Conservation (phyloP, 2,888 invertebrate species). For the Muschampia plurimacula region DNA sequence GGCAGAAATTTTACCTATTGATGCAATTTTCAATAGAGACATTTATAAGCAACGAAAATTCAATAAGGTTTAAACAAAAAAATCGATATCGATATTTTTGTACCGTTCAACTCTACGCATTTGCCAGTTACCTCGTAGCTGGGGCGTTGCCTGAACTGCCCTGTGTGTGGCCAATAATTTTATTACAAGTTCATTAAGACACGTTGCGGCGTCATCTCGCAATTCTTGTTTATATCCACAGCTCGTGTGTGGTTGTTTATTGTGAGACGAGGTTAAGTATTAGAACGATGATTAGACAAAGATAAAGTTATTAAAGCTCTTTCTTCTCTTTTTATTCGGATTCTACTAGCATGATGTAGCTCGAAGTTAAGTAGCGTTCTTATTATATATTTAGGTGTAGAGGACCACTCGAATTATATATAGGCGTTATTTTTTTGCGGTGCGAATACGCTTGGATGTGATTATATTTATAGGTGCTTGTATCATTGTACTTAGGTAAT, state of each 20-base stretch:
- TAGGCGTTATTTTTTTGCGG: too few species aligned
- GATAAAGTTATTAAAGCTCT: background rate
- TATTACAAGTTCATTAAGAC: slow-evolving; percentile 84
- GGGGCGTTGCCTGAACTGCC: slow-evolving; percentile 79
- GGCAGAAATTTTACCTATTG: too few species aligned
- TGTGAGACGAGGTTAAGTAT: background rate
- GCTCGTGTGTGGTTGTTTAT: slow-evolving; percentile 3
- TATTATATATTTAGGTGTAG: background rate
- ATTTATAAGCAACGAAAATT: too few species aligned
- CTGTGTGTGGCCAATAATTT: slow-evolving; percentile 85
- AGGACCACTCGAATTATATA: too few species aligned
- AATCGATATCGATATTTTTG: slow-evolving; percentile 50
- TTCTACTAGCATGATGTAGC: background rate
- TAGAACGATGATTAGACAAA: background rate
- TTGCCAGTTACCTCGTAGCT: slow-evolving; percentile 59
- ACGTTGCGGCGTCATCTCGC: slow-evolving; percentile 63
- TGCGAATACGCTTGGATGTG: too few species aligned
- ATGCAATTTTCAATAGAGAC: too few species aligned
- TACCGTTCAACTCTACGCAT: slow-evolving; percentile 55
- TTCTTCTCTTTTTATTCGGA: background rate
- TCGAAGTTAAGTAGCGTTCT: background rate
- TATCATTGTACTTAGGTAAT: too few species aligned
- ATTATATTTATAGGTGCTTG: too few species aligned
- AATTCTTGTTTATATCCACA: slow-evolving; percentile 57
- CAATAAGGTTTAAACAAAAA: too few species aligned